Percentiles rank a stretch among this genome's conserved stretches.
These are phyloP conservation scores for Cygnus buccinator DNA, from an alignment of 2,113 vertebrate genomes.

Conservation along the genomic window DNA sequence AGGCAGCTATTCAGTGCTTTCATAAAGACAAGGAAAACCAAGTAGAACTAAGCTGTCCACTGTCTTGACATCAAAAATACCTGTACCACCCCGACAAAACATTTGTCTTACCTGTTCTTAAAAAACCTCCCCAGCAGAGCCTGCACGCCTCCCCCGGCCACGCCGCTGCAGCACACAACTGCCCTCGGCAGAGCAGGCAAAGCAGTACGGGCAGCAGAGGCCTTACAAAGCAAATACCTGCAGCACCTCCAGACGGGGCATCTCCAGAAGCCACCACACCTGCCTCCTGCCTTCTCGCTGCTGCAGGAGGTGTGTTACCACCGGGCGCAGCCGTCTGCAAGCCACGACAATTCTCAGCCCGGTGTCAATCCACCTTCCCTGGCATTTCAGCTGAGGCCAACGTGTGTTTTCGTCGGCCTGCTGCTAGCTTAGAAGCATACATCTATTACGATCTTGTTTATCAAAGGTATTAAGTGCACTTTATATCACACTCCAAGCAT, in stretches of 20 bases:
- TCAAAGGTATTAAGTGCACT: neutral
- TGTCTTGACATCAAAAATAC: neutral
- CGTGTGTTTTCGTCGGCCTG: neutral
- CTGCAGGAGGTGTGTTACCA: neutral
- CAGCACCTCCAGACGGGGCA: rapidly evolving
- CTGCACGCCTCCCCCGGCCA: neutral
- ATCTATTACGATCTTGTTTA: neutral
- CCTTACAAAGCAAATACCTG: neutral
- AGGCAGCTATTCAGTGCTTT: neutral
- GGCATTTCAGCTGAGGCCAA: neutral
- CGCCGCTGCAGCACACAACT: neutral
- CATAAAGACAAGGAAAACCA: neutral
- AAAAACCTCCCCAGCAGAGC: neutral
- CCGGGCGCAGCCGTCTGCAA: rapidly evolving
- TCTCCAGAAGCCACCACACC: neutral
- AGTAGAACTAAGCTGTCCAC: neutral
- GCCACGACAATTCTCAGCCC: neutral
- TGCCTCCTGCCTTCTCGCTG: neutral
- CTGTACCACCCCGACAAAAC: rapidly evolving
- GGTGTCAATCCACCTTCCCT: neutral
- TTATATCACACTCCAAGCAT: no score
- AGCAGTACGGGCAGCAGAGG: neutral
- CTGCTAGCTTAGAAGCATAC: neutral
- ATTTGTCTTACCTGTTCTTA: neutral
- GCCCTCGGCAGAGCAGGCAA: neutral